A percentile compares a stretch with the other conserved stretches of the same genome.
phyloP scores from a whole-genome alignment of 2,888 invertebrate genomes.

The Drosophila koepferae region DNA sequence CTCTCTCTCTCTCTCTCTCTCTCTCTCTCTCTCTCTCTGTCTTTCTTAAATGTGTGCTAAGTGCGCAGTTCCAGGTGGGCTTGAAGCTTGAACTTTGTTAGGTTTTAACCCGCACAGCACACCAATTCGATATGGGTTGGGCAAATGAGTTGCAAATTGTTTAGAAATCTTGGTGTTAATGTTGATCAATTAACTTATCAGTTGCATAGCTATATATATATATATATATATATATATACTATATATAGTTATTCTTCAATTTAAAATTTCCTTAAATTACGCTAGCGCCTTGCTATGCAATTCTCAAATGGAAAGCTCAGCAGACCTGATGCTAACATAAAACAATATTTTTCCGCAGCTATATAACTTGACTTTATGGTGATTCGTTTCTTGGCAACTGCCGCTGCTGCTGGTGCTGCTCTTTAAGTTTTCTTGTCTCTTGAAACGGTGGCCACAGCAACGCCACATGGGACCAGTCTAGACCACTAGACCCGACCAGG shows the following conservation, averaged over 20 bases:
- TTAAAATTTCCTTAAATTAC: not conserved
- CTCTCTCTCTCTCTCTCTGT: slow-evolving; percentile 34
- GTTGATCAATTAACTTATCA: slow-evolving; percentile 25
- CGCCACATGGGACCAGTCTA: slow-evolving; percentile 52
- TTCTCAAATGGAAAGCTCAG: slow-evolving; percentile 6
- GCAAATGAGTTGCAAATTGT: slow-evolving; percentile 64
- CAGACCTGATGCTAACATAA: slow-evolving; percentile 17
- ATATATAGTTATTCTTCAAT: not conserved
- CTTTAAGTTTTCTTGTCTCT: slow-evolving; percentile 32
- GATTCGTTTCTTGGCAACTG: slow-evolving; percentile 28
- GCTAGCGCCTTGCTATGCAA: slow-evolving; percentile 10
- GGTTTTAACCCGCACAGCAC: slow-evolving; percentile 17
- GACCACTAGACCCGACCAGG: slow-evolving; percentile 4
- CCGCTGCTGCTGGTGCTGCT: not conserved
- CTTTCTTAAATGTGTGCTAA: slow-evolving; percentile 35
- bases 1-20: slow-evolving; percentile 28
- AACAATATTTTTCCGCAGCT: slow-evolving; percentile 20
- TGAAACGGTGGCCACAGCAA: slow-evolving; percentile 37
- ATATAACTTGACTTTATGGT: slow-evolving; percentile 49
- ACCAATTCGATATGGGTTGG: slow-evolving; percentile 46
- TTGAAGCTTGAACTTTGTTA: slow-evolving; percentile 50
- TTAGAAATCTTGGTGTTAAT: slow-evolving; percentile 54
- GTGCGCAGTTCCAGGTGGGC: slow-evolving; percentile 63
- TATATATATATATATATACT: not conserved
- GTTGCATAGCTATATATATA: not conserved